Conservation (phyloP, 1,140 invertebrate species). For the Drosophila rhopaloa region DNA sequence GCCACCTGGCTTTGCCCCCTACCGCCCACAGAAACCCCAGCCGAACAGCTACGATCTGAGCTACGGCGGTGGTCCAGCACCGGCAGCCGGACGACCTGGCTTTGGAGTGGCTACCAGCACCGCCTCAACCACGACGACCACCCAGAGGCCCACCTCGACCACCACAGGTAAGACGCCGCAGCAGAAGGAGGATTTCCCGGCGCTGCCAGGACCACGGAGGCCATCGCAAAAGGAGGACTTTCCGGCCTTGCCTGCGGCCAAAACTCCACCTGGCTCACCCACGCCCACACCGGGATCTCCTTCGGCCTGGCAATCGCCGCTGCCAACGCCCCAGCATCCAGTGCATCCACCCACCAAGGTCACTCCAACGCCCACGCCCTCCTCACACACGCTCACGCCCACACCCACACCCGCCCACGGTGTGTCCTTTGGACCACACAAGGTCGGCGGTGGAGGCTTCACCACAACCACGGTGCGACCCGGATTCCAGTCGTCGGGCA, state of each 20-base stretch:
- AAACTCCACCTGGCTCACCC: conserved; percentile 51
- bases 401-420: conserved; percentile 9
- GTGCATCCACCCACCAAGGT: conserved; percentile 32
- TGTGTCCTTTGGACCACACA: conserved; percentile 58
- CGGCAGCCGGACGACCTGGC: conserved; percentile 40
- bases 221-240: conserved; percentile 74
- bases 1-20: conserved; percentile 73
- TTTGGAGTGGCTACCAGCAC: conserved; percentile 49
- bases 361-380: not conserved
- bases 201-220: conserved; percentile 60
- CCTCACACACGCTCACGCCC: not conserved
- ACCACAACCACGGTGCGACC: conserved; percentile 66
- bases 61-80: conserved; percentile 57
- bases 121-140: conserved; percentile 53
- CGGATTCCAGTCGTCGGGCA: conserved; percentile 62
- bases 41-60: conserved; percentile 78
- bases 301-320: conserved; percentile 60
- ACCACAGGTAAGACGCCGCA: conserved; percentile 56
- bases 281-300: conserved; percentile 51
- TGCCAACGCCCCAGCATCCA: conserved; percentile 62
- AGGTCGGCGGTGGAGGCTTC: not conserved
- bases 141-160: conserved; percentile 33
- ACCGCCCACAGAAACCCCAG: conserved; percentile 67
- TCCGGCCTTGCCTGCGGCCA: conserved; percentile 57
- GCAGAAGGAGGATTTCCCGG: conserved; percentile 73